Evolutionary conservation across 2,113 vertebrate species (phyloP).

Genomic region (Grammomys surdaster): DNA sequence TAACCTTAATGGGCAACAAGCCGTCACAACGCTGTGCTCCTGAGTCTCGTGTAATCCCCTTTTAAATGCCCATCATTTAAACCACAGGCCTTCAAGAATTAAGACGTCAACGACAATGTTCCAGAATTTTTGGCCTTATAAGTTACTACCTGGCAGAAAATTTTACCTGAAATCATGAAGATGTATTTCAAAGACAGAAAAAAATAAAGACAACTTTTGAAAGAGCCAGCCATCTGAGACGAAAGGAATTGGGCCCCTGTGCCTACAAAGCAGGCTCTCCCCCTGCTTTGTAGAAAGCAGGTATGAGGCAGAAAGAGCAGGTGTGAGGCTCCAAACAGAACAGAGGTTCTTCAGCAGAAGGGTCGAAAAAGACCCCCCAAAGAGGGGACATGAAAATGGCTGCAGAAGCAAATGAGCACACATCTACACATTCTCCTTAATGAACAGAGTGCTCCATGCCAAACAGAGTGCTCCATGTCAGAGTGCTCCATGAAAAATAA

Average conservation of each 20-base stretch:
- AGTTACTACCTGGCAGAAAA: constrained; percentile 2
- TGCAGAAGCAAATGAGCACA: constrained; percentile 32
- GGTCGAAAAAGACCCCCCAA: neutral
- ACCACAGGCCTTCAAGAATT: constrained; percentile 5
- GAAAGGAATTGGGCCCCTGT: neutral
- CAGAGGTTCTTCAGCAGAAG: neutral
- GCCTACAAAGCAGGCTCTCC: neutral
- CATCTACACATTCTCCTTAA: neutral
- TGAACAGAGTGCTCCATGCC: no score
- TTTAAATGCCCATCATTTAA: constrained; percentile 13
- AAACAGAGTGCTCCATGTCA: no score
- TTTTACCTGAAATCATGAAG: neutral
- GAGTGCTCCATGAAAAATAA: neutral
- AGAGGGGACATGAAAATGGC: neutral
- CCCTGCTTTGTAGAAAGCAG: no score
- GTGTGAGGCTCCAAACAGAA: neutral
- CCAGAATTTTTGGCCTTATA: constrained; percentile 8
- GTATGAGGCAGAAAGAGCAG: neutral
- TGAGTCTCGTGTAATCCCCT: neutral
- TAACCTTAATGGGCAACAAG: neutral
- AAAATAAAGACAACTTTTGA: neutral
- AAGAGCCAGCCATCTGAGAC: neutral
- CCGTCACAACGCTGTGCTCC: neutral
- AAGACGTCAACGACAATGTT: neutral
- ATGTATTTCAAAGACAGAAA: neutral